Conservation (phyloP, 53 echinoderm and acorn worm species). For the Holothuria scabra region DNA sequence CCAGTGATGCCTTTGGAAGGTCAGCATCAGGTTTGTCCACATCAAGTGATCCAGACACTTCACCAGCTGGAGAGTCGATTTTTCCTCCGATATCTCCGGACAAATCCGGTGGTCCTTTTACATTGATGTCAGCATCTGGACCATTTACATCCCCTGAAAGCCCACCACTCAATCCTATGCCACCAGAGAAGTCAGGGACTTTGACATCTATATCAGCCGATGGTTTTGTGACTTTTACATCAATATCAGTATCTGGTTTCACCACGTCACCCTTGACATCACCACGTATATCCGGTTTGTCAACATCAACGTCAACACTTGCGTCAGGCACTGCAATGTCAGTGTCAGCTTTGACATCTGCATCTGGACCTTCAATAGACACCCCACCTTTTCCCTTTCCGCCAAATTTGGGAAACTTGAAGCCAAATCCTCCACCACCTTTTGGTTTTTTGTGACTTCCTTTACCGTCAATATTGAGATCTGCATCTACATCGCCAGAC, state of each 20-base stretch:
- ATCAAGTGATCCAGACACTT: too few species aligned
- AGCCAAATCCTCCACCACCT: neutral
- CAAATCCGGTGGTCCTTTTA: neutral
- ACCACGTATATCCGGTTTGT: slow-evolving; percentile 55
- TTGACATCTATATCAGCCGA: slow-evolving; percentile 65
- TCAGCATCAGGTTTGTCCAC: slow-evolving; percentile 24
- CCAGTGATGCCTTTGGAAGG: slow-evolving; percentile 7
- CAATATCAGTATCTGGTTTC: slow-evolving; percentile 34
- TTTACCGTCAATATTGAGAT: slow-evolving; percentile 20
- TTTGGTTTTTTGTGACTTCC: neutral
- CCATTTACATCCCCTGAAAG: slow-evolving; percentile 28
- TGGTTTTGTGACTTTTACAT: slow-evolving; percentile 64
- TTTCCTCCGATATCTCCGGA: neutral
- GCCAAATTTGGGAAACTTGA: slow-evolving; percentile 23
- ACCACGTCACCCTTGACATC: slow-evolving; percentile 42
- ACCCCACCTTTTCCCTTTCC: slow-evolving; percentile 24
- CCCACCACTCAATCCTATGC: slow-evolving; percentile 10
- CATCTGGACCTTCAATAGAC: slow-evolving; percentile 38
- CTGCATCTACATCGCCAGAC: slow-evolving; percentile 56
- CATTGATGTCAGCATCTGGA: neutral
- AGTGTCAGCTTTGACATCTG: slow-evolving; percentile 40
- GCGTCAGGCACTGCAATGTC: slow-evolving; percentile 29
- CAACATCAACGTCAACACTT: slow-evolving; percentile 49
- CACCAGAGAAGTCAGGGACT: slow-evolving; percentile 28
- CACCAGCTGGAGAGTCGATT: slow-evolving; percentile 1